Evolutionary conservation across 2,113 vertebrate species (phyloP), one percentile per base, ranked within the genome.

Genomic region (Saccopteryx bilineata): DNA sequence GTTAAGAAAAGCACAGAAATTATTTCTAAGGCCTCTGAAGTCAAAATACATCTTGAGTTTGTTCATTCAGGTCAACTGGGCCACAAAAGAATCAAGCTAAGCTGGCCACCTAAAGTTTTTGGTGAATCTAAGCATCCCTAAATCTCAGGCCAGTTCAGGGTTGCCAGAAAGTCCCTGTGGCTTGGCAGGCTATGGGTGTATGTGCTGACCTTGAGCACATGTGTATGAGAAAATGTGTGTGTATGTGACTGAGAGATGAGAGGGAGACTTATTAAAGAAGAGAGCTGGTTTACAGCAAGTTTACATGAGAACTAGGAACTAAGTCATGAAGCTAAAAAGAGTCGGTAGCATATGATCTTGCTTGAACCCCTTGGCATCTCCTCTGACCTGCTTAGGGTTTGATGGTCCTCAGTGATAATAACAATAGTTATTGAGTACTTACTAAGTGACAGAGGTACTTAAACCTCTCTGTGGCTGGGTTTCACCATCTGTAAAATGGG

Each of bases 31-130:
- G 5, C 26, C 48, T 88, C 63, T 68, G 5, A 63, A 93, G 48
- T 91, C 82, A 94, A 85, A 91, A 14, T 26, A 72, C 9, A 54
- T 88, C 54, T 94, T 65, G 28, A 71, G 52, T 75, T 69, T 86
- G n/a, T 46, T 93, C 61, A 39, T 26, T 10, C 24, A 96, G 33
- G 54, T 69, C 50, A 60, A 50, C 21, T 0, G 15, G 52, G 7
- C 19, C 58, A 58, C 88, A 52, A 71, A 92, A 82, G 63, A 79
- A 60, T 85, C 50, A 69, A 86, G 46, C 46, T 74, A 63, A 82
- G 56, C 23, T 74, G 86, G 54, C 33, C 52, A n/a, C 21, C 18
- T 71, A 9, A 63, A 58, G 46, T 23, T 88, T 94, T 58, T 66
- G 71, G 78, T 74, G 85, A 85, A n/a, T 78, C 54, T 76, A 61